Evolutionary conservation across 2,888 invertebrate species (phyloP), one percentile per base, ranked within the genome.

Genomic region (Ptilodon capucinus): DNA sequence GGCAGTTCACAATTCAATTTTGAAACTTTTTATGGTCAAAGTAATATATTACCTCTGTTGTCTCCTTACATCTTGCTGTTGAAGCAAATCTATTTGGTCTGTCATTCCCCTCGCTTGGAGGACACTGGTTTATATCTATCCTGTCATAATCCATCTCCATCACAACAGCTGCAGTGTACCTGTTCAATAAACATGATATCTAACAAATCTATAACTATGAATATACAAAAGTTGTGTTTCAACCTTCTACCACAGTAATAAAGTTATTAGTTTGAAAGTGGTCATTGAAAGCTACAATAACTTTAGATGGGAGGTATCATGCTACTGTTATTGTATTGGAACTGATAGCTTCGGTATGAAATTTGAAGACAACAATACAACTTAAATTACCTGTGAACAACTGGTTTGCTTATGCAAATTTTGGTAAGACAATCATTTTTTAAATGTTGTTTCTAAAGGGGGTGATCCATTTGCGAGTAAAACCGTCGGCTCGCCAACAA

Each of bases 61-160:
- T 97, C 72, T 96, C 95, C 91, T 98, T 97, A 91, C 99, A 99
- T 50, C 97, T 91, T 0, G 97, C 96, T 0, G 98, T 98, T 56
- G 96, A 95, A 1, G 94, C 95, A 91, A 98, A 99, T 75, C 93
- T 92, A 89, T 99, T 99, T 0, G 97, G 96, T 25, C 94, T 94
- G 61, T 93, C 95, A 76, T 99, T 99, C 39, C 98, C 99, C 66
- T 94, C 92, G 47, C 98, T 96, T 54, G 91, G 90, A 0, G 98
- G 98, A 92, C 99, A 99, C 74, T 98, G 99, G 90, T 99, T 99
- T 82, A 99, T 97, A 76, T 99, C 99, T 80, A 99, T 96, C 72
- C 98, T 92, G 64, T 99, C 98, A 82, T 97, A 98, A 79, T 99
- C 99, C 94, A 98, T 95, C 92, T 99, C 98, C 83, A 98, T 92